Conservation (phyloP, 2,113 vertebrate species). For the Myanophis thanlyinensis region DNA sequence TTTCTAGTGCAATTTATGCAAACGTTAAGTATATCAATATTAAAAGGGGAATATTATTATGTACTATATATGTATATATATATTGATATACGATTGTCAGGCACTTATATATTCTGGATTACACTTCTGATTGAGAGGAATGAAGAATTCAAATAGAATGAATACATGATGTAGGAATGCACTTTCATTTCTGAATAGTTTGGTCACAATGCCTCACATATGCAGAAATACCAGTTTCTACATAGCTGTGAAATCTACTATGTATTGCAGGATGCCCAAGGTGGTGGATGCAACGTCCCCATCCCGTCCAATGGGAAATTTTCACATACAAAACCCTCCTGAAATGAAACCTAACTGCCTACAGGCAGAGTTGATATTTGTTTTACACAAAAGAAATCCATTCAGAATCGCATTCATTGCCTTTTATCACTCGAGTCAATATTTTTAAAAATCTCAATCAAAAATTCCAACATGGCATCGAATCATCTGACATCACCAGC, state of each 20-base stretch:
- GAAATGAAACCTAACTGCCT: neutral
- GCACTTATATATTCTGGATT: slow-evolving; percentile 21
- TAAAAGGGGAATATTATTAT: slow-evolving; percentile 32
- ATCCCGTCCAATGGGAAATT: neutral
- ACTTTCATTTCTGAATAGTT: slow-evolving; percentile 31
- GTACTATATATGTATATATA: slow-evolving; percentile 21
- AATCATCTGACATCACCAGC: neutral
- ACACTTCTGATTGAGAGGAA: slow-evolving; percentile 41
- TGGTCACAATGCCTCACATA: slow-evolving; percentile 24
- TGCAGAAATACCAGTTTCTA: slow-evolving; percentile 20
- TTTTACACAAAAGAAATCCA: neutral
- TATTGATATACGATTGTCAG: slow-evolving; percentile 55
- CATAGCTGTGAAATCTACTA: neutral
- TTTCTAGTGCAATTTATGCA: slow-evolving; percentile 67
- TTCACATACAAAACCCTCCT: neutral
- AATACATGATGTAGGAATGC: slow-evolving; percentile 26
- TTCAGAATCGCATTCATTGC: neutral
- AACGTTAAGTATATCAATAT: slow-evolving; percentile 44
- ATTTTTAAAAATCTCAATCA: neutral
- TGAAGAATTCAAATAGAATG: slow-evolving; percentile 33
- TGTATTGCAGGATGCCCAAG: neutral
- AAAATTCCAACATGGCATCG: neutral
- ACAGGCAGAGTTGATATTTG: neutral
- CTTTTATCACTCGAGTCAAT: neutral
- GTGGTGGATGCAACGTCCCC: neutral